These are phyloP conservation scores for Hirtodrosophila cameraria DNA, from an alignment of 2,888 invertebrate species.

Conservation along the genomic window DNA sequence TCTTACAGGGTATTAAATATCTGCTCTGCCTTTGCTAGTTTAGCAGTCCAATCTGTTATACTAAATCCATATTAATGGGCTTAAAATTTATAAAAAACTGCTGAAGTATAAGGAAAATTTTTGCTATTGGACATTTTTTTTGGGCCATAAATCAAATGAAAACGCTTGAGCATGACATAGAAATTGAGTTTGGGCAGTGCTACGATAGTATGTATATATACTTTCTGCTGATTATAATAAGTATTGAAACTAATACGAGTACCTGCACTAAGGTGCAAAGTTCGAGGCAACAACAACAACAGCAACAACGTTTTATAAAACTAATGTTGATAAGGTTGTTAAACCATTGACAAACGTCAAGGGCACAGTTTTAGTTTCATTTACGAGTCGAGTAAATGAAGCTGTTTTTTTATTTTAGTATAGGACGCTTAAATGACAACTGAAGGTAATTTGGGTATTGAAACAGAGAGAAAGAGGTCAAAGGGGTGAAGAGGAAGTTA, in stretches of 20 bases:
- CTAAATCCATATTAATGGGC: conserved; percentile 45
- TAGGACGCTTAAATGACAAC: conserved; percentile 33
- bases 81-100: conserved; percentile 27
- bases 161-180: conserved; percentile 15
- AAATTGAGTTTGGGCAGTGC: conserved; percentile 27
- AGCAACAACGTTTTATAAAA: conserved; percentile 14
- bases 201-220: no score
- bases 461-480: neutral
- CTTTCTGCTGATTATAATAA: conserved; percentile 26
- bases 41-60: conserved; percentile 17
- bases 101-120: conserved; percentile 4
- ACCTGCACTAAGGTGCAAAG: conserved; percentile 43
- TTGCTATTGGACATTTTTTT: no score
- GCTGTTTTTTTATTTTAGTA: conserved; percentile 3
- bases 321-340: conserved; percentile 59
- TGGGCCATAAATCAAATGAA: conserved; percentile 45
- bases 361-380: conserved; percentile 51
- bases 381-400: conserved; percentile 10
- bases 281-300: conserved; percentile 33
- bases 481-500: neutral
- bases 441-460: conserved; percentile 32
- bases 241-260: conserved; percentile 1
- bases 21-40: neutral
- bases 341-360: conserved; percentile 42
- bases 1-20: conserved; percentile 3